Conservation (phyloP, 2,113 vertebrate genomes). For the Paracanthobrama guichenoti region DNA sequence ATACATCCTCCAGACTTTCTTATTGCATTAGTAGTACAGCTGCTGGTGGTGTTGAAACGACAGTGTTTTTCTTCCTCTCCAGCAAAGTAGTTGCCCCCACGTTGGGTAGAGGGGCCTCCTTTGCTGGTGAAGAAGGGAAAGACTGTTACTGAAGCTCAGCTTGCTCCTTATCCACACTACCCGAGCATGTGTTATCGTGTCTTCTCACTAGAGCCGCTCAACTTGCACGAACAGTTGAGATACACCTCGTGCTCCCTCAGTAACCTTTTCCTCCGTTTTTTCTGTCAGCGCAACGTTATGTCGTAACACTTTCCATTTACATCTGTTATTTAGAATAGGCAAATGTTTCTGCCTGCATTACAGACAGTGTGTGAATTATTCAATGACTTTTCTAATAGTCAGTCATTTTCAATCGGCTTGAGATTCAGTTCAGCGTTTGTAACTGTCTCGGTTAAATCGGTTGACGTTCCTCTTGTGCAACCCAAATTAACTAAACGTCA, state of each 20-base stretch:
- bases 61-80: constrained; percentile 15
- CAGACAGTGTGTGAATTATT: neutral
- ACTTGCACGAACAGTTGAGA: constrained; percentile 41
- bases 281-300: neutral
- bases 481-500: neutral
- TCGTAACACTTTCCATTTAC: too few relatives aligned
- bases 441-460: neutral
- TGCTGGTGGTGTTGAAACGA: constrained; percentile 6
- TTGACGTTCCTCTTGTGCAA: neutral
- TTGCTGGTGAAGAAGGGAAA: constrained; percentile 29
- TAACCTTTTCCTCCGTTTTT: neutral
- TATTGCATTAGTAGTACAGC: neutral
- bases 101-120: constrained; percentile 17
- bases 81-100: neutral
- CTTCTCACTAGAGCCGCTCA: constrained; percentile 58
- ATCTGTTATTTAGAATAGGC: too few relatives aligned
- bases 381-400: neutral
- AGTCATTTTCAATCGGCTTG: neutral
- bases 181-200: constrained; percentile 56
- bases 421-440: neutral
- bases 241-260: neutral
- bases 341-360: neutral
- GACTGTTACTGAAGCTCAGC: constrained; percentile 19
- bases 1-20: too few relatives aligned
- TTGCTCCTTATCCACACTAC: constrained; percentile 55